A percentile compares a stretch with the other conserved stretches of the same genome.
phyloP scores from a whole-genome alignment of 2,888 invertebrate species.

The Andrena praecox region DNA sequence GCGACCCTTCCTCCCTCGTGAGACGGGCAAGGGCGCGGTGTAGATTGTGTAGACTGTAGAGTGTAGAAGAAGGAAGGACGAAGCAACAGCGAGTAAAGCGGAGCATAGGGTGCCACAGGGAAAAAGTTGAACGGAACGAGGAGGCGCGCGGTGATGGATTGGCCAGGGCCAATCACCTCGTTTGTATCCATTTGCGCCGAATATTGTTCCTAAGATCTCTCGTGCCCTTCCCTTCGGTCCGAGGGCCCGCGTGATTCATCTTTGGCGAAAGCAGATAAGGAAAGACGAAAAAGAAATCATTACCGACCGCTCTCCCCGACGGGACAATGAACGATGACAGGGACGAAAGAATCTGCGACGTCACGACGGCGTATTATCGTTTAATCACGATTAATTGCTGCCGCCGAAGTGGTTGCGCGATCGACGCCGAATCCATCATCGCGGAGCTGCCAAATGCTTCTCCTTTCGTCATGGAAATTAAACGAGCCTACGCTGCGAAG shows the following conservation, averaged over 20 bases:
- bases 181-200: slow-evolving; percentile 81
- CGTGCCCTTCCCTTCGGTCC: slow-evolving; percentile 48
- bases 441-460: slow-evolving; percentile 8
- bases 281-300: slow-evolving; percentile 31
- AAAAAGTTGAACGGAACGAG: slow-evolving; percentile 64
- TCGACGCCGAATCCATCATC: slow-evolving; percentile 31
- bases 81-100: slow-evolving; percentile 17
- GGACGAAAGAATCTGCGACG: slow-evolving; percentile 60
- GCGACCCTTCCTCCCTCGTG: slow-evolving; percentile 42
- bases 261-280: slow-evolving; percentile 51
- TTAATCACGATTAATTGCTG: slow-evolving; percentile 69
- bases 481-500: not conserved
- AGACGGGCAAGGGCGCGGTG: slow-evolving; percentile 19
- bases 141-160: slow-evolving; percentile 76
- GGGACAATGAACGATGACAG: slow-evolving; percentile 62
- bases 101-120: slow-evolving; percentile 39
- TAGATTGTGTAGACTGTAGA: not conserved
- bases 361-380: slow-evolving; percentile 58
- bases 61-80: slow-evolving; percentile 26
- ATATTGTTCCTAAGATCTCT: slow-evolving; percentile 76
- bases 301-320: slow-evolving; percentile 24
- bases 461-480: slow-evolving; percentile 31
- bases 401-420: slow-evolving; percentile 21
- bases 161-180: slow-evolving; percentile 80
- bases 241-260: slow-evolving; percentile 65